phyloP scores from a whole-genome alignment of 2,113 vertebrate species.

The Ciconia boyciana region DNA sequence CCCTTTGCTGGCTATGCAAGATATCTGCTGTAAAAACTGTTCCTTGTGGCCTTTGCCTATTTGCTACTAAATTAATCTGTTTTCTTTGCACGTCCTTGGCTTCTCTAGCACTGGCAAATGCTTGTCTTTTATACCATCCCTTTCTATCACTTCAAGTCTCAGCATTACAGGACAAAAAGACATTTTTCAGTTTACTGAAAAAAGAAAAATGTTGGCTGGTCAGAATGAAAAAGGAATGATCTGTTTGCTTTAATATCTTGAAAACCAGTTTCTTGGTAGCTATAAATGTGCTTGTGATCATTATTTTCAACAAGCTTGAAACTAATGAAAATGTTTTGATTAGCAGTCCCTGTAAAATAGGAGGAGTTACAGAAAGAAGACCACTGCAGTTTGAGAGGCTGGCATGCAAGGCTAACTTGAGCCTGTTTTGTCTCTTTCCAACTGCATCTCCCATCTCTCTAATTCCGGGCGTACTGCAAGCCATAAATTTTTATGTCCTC shows the following conservation, averaged over 20 bases:
- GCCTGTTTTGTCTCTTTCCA: background rate
- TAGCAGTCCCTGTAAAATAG: background rate
- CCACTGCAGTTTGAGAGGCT: background rate
- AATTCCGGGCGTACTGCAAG: background rate
- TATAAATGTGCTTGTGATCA: background rate
- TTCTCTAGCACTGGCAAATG: constrained; percentile 20
- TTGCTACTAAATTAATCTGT: constrained; percentile 35
- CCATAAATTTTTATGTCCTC: background rate
- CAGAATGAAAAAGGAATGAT: background rate
- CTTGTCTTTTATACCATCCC: background rate
- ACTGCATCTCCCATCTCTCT: background rate
- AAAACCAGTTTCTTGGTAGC: background rate
- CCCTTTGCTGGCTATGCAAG: background rate
- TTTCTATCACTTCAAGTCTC: constrained; percentile 1
- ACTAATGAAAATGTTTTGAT: background rate
- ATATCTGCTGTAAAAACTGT: background rate
- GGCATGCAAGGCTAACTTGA: background rate
- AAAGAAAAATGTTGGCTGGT: background rate
- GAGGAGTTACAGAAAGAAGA: background rate
- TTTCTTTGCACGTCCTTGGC: constrained; percentile 53
- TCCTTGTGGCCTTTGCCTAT: background rate
- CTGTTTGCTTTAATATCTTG: background rate
- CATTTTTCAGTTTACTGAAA: background rate
- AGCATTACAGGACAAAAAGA: background rate
- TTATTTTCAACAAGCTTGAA: background rate